phyloP scores from a whole-genome alignment of 2,797 vertebrate species.

The Enteromius unitaeniatus region DNA sequence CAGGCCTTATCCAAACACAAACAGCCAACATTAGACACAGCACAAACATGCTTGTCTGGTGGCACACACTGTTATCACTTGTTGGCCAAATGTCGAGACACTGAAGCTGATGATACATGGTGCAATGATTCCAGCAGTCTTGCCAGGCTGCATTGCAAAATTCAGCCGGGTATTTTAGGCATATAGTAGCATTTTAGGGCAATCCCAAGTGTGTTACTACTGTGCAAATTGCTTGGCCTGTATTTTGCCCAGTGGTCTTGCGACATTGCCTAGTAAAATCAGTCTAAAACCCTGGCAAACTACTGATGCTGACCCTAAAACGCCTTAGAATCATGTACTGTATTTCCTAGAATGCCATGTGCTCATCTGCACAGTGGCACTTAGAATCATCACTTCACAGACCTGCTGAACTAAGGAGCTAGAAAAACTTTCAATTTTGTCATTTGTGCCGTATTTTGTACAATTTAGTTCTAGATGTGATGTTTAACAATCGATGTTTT shows the following conservation, averaged over 20 bases:
- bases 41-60: constrained; percentile 44
- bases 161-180: constrained; percentile 27
- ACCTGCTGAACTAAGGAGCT: background rate
- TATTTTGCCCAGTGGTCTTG: constrained; percentile 25
- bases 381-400: background rate
- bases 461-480: background rate
- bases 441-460: too few species aligned
- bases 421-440: background rate
- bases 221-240: constrained; percentile 41
- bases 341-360: background rate
- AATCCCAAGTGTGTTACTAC: constrained; percentile 40
- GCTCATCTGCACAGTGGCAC: background rate
- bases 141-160: constrained; percentile 41
- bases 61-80: constrained; percentile 46
- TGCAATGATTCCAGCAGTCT: constrained; percentile 40
- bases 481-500: background rate
- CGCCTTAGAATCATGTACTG: background rate
- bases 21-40: constrained; percentile 47
- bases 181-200: constrained; percentile 13
- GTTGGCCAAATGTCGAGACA: constrained; percentile 50
- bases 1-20: constrained; percentile 49
- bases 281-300: background rate
- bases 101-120: constrained; percentile 50
- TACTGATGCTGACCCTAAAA: constrained; percentile 33
- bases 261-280: constrained; percentile 16